Evolutionary conservation across 2,888 invertebrate species (phyloP).

Genomic region (Didymodactylos carnosus): DNA sequence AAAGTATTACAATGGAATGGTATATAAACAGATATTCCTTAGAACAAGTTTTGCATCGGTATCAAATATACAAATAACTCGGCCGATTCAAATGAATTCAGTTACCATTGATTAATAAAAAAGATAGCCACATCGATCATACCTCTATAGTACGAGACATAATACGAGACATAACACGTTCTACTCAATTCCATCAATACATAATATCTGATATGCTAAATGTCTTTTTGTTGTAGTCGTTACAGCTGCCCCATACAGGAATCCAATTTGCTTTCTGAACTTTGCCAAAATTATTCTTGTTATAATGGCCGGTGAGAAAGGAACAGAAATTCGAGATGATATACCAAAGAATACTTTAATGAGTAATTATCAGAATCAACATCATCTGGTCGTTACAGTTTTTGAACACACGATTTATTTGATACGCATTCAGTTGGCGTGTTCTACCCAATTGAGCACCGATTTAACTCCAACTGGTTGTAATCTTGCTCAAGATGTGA

Average conservation of each 20-base stretch:
- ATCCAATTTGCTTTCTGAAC: background rate
- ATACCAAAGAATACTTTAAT: background rate
- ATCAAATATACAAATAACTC: no score
- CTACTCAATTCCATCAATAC: background rate
- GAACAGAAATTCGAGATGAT: background rate
- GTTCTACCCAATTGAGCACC: background rate
- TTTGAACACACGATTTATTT: background rate
- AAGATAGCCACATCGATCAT: no score
- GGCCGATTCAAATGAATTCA: no score
- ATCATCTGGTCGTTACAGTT: background rate
- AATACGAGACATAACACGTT: background rate
- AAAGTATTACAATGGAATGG: no score
- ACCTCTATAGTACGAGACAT: no score
- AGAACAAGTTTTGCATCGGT: no score
- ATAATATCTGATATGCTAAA: background rate
- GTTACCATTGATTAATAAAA: no score
- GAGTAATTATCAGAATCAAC: background rate
- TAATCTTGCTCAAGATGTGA: background rate
- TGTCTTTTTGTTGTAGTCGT: background rate
- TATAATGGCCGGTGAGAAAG: background rate
- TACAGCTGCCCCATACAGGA: background rate
- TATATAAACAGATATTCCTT: no score
- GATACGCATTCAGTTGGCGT: background rate
- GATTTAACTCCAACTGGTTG: background rate
- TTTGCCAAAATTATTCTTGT: background rate